Percentiles rank a stretch among this genome's conserved stretches.
Evolutionary conservation across 2,797 vertebrate species (phyloP).

Genomic region (Rhinatrema bivittatum): DNA sequence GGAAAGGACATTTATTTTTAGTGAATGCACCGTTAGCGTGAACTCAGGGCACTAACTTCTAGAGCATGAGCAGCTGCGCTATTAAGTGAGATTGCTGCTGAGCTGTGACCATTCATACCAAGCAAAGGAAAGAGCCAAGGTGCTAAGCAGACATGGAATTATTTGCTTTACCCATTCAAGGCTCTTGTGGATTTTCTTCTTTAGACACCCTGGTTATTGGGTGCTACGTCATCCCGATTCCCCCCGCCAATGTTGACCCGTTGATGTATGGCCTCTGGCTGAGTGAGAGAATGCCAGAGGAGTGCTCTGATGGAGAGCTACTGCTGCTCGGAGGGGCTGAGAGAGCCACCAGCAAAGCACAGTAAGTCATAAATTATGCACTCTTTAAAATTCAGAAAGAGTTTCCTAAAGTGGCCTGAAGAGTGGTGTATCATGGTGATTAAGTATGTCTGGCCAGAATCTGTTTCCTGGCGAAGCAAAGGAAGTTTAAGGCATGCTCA

Average conservation of each 20-base stretch:
- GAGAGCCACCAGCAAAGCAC: neutral
- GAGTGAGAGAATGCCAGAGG: neutral
- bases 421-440: neutral
- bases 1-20: no score
- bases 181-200: no score
- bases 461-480: neutral
- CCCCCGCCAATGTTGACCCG: neutral
- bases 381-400: neutral
- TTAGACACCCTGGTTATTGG: conserved; percentile 1
- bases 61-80: neutral
- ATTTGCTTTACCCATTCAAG: no score
- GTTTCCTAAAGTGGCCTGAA: no score
- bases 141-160: no score
- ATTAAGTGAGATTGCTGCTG: neutral
- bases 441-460: neutral
- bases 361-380: neutral
- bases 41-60: neutral
- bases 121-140: no score
- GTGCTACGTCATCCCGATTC: conserved; percentile 3
- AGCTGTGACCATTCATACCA: no score
- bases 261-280: neutral
- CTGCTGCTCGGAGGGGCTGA: neutral
- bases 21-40: no score
- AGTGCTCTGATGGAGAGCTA: neutral
- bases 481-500: no score